Evolutionary conservation across 2,888 invertebrate genomes (phyloP).

Genomic region (Latrodectus hesperus): DNA sequence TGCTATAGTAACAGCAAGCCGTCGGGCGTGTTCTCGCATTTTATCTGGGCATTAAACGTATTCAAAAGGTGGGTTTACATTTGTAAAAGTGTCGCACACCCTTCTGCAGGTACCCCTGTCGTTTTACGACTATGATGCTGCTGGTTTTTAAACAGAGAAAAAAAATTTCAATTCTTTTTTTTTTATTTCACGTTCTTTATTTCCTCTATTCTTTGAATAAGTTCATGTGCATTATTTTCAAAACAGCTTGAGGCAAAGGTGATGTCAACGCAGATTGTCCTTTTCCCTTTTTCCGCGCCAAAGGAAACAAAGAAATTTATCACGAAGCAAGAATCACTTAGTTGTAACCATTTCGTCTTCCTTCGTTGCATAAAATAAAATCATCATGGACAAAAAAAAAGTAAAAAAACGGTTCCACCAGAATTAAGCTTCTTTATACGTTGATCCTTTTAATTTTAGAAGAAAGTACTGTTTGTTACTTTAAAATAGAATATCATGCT

Average conservation of each 20-base stretch:
- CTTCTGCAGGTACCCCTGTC: constrained; percentile 68
- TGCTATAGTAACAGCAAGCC: constrained; percentile 66
- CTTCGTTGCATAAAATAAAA: no score
- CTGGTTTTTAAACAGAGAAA: constrained; percentile 57
- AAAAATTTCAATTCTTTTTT: constrained; percentile 1
- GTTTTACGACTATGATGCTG: constrained; percentile 65
- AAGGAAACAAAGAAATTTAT: constrained; percentile 52
- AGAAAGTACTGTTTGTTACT: no score
- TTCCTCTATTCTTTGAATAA: constrained; percentile 14
- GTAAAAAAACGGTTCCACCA: neutral
- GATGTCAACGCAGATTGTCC: constrained; percentile 52
- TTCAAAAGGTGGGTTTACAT: constrained; percentile 69
- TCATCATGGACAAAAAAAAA: no score
- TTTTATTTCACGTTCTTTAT: constrained; percentile 5
- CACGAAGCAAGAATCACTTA: neutral
- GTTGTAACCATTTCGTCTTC: neutral
- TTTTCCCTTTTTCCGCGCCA: constrained; percentile 20
- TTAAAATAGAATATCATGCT: no score
- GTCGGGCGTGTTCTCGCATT: constrained; percentile 69
- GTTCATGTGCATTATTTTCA: constrained; percentile 46
- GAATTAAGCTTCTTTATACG: no score
- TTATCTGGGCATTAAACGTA: constrained; percentile 69
- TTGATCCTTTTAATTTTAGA: no score
- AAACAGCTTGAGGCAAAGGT: constrained; percentile 44
- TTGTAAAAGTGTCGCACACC: constrained; percentile 68